Conservation (phyloP, 1,140 invertebrate genomes). For the Drosophila saltans region DNA sequence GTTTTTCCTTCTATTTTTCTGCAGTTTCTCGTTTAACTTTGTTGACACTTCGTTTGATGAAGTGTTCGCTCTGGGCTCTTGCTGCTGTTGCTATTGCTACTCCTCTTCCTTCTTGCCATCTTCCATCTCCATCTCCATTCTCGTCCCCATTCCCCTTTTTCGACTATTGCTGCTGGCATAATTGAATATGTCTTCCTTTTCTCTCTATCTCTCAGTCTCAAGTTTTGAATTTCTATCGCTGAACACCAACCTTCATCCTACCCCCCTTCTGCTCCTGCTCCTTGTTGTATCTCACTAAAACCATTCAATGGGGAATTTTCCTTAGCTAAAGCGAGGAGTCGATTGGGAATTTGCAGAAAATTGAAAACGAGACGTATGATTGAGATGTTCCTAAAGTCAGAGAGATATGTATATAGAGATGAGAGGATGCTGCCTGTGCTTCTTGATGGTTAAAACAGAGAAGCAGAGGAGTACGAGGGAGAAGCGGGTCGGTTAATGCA, state of each 20-base stretch:
- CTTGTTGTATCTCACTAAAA: neutral
- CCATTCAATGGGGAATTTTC: slow-evolving; percentile 19
- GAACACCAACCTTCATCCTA: neutral
- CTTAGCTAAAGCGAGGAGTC: slow-evolving; percentile 43
- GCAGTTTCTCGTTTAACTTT: slow-evolving; percentile 75
- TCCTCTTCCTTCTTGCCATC: neutral
- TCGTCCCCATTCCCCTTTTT: neutral
- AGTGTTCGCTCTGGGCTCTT: slow-evolving; percentile 44
- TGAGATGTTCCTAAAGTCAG: slow-evolving; percentile 23
- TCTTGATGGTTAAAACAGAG: slow-evolving; percentile 40
- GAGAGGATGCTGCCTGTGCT: slow-evolving; percentile 7
- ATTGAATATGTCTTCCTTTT: slow-evolving; percentile 49
- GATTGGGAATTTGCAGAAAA: slow-evolving; percentile 63
- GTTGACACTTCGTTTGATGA: slow-evolving; percentile 74
- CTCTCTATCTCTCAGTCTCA: slow-evolving; percentile 20
- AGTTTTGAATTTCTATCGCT: slow-evolving; percentile 64
- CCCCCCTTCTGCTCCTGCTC: neutral
- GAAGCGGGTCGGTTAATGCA: neutral
- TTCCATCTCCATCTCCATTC: too few relatives aligned
- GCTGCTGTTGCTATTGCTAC: slow-evolving; percentile 5
- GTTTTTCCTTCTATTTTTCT: slow-evolving; percentile 36
- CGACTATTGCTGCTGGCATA: slow-evolving; percentile 29
- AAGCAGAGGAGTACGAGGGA: neutral
- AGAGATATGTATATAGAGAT: slow-evolving; percentile 9
- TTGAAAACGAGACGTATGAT: slow-evolving; percentile 67